Percentiles rank a stretch among this genome's conserved stretches.
Evolutionary conservation across 2,113 vertebrate species (phyloP).

Genomic region (Motacilla alba): DNA sequence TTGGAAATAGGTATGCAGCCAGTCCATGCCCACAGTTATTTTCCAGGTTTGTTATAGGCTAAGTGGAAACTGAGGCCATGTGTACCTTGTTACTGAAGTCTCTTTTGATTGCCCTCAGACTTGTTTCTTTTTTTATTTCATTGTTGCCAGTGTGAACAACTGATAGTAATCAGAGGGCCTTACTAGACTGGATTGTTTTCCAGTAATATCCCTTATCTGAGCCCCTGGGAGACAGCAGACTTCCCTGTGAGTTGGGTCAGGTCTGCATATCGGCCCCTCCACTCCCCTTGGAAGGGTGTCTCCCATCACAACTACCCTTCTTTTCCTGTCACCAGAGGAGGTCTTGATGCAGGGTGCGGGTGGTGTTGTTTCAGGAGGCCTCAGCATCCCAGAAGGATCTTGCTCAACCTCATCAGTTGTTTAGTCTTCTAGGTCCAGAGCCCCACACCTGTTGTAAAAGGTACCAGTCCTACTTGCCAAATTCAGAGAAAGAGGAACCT

Average conservation of each 20-base stretch:
- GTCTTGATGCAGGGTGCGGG: not conserved
- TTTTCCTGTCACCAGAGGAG: not conserved
- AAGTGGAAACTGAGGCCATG: not conserved
- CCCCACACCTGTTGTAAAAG: not conserved
- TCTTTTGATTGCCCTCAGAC: not conserved
- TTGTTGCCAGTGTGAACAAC: not conserved
- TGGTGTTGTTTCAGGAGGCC: not conserved
- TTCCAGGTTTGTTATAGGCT: not conserved
- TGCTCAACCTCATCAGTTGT: not conserved
- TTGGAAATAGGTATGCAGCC: not conserved
- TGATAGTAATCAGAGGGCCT: not conserved
- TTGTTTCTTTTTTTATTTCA: not conserved
- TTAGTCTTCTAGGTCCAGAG: not conserved
- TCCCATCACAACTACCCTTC: not conserved
- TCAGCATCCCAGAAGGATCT: not conserved
- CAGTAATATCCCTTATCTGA: not conserved
- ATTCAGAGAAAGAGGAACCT: not conserved
- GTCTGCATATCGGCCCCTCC: rapidly evolving
- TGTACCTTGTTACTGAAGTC: not conserved
- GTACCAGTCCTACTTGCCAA: not conserved
- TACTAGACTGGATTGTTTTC: not conserved
- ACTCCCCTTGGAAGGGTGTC: not conserved
- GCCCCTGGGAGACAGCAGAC: not conserved
- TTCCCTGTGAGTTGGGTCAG: not conserved
- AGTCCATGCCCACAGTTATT: not conserved